phyloP scores from a whole-genome alignment of 53 echinoderm and acorn worm species.

The Arbacia lixula region DNA sequence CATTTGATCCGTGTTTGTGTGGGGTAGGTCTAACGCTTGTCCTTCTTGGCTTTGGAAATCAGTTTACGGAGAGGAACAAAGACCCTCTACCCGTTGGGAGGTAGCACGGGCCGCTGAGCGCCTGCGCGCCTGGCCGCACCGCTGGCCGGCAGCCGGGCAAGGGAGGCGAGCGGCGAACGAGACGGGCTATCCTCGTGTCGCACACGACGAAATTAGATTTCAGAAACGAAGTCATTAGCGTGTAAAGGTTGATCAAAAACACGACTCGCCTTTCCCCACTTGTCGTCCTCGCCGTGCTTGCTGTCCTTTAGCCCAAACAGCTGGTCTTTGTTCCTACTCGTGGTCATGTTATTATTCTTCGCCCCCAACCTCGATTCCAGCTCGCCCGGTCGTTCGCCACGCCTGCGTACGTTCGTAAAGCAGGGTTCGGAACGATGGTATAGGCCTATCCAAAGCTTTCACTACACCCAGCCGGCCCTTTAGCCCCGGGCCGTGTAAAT shows the following conservation, averaged over 20 bases:
- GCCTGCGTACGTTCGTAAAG: neutral
- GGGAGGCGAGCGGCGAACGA: slow-evolving; percentile 11
- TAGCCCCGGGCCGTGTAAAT: neutral
- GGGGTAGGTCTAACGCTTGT: slow-evolving; percentile 32
- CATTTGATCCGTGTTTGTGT: slow-evolving; percentile 44
- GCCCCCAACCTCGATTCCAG: slow-evolving; percentile 5
- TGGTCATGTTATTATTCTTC: slow-evolving; percentile 23
- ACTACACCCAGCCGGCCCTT: no score
- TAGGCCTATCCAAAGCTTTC: no score
- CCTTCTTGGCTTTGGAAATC: neutral
- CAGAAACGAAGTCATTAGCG: neutral
- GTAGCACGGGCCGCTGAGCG: neutral
- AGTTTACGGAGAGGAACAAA: slow-evolving; percentile 44
- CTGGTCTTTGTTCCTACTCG: slow-evolving; percentile 46
- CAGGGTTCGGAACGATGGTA: neutral
- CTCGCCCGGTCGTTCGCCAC: neutral
- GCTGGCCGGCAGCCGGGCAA: neutral
- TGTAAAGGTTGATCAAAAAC: neutral
- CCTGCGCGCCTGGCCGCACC: slow-evolving; percentile 7
- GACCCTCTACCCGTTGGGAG: neutral
- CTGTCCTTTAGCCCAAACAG: slow-evolving; percentile 2
- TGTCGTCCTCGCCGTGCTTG: no score
- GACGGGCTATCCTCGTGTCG: no score
- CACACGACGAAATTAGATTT: slow-evolving; percentile 31
- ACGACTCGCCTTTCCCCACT: slow-evolving; percentile 1